Evolutionary conservation across 2,113 vertebrate genomes (phyloP), one percentile per base, ranked within the genome.

Genomic region (Sebastes fasciatus): DNA sequence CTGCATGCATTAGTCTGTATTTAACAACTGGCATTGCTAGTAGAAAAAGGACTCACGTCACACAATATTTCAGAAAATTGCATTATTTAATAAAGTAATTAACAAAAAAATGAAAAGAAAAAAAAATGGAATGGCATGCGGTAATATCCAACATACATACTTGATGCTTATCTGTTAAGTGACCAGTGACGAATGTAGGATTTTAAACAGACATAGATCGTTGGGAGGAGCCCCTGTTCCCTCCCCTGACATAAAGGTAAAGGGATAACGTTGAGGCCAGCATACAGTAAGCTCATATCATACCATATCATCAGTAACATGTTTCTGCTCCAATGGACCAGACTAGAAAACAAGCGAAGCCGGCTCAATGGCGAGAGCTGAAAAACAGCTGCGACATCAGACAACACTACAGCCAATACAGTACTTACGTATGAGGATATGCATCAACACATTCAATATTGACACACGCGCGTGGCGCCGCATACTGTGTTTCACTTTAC

Each of bases 51-150:
- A 80, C 10, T 26, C 19, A 8, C 43, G 13, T 40, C 60, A 19
- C 17, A 63, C 17, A 63, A 23, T 34, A 6, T 71, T 74, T 86
- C 79, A 82, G 87, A 92, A 86, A 87, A 86, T 54, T 78, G 86
- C 74, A 87, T 89, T 86, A 83, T 93, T 93, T 92, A 94, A 91
- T 92, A 88, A 91, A 91, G 89, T 74, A 88, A 91, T 86, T 58
- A 86, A 86, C 70, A 91, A 91, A 69, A 87, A 60, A 65, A 67
- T 34, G 3, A 34, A 34, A 34, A 34, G 26, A 34, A 34, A 34
- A 21, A 55, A 58, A 63, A 82, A 89, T 88, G 86, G 88, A 94
- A 93, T 79, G 86, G 67, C 92, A 90, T 93, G 91, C 83, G 8
- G 77, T 90, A 83, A 92, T 89, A 91, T 89, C 74, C 82, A 91